Conservation (phyloP, 2,888 invertebrate species). For the Cerastis rubricosa region DNA sequence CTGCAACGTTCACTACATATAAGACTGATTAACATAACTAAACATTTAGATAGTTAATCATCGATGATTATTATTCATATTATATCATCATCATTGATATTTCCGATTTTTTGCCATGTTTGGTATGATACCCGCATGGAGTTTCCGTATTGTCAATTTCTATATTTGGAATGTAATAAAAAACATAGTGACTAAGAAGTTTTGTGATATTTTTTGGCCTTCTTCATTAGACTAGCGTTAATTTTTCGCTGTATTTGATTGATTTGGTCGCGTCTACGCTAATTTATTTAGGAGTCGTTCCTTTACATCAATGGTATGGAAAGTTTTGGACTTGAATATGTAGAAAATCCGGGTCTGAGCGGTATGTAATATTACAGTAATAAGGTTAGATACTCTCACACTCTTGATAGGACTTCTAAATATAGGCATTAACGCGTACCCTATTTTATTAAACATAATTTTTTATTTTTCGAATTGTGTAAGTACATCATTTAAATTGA, state of each 20-base stretch:
- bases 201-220: neutral
- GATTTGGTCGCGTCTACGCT: neutral
- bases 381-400: no score
- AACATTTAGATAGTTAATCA: slow-evolving; percentile 37
- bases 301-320: neutral
- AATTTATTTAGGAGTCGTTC: neutral
- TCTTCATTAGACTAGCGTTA: slow-evolving; percentile 16
- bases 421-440: no score
- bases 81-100: slow-evolving; percentile 11
- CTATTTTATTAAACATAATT: neutral
- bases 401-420: no score
- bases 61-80: slow-evolving; percentile 10
- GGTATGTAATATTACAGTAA: no score
- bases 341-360: neutral
- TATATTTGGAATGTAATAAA: slow-evolving; percentile 27
- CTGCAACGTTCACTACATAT: neutral
- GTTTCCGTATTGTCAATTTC: slow-evolving; percentile 40
- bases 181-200: neutral
- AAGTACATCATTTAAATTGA: neutral
- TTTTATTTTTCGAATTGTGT: neutral
- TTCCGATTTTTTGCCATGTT: slow-evolving; percentile 32
- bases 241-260: slow-evolving; percentile 14
- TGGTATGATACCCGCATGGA: neutral
- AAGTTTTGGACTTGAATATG: neutral
- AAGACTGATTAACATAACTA: slow-evolving; percentile 32